Evolutionary conservation across 1,140 invertebrate genomes (phyloP).

Genomic region (Lordiphosa stackelbergi): DNA sequence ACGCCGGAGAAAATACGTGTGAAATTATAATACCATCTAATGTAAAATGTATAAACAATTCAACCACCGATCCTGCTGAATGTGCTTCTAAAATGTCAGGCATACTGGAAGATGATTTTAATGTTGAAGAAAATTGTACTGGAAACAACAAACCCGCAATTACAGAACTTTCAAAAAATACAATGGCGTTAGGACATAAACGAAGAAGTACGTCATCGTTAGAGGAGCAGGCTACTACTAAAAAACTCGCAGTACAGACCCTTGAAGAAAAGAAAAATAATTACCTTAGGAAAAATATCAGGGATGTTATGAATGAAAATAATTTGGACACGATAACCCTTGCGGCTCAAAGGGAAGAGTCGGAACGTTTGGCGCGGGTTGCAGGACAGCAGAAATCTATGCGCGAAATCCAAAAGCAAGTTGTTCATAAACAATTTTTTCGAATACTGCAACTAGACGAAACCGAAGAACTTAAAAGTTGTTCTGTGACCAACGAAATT

Average conservation of each 20-base stretch:
- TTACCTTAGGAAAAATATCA: constrained; percentile 89
- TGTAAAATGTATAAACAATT: too few relatives aligned
- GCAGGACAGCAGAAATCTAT: constrained; percentile 90
- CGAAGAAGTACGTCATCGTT: constrained; percentile 29
- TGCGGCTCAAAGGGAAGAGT: constrained; percentile 94
- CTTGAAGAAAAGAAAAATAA: constrained; percentile 80
- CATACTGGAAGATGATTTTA: too few relatives aligned
- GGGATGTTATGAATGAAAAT: constrained; percentile 94
- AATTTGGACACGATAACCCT: constrained; percentile 94
- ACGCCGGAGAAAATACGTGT: too few relatives aligned
- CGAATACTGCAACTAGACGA: constrained; percentile 78
- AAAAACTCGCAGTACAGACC: constrained; percentile 33
- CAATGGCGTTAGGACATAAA: constrained; percentile 36
- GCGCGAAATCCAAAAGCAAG: constrained; percentile 80
- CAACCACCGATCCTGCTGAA: too few relatives aligned
- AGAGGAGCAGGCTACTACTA: constrained; percentile 26
- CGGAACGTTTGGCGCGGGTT: constrained; percentile 89
- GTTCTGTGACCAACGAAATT: constrained; percentile 21
- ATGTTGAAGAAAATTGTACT: not conserved
- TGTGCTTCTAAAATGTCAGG: too few relatives aligned
- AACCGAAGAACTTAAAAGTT: constrained; percentile 41
- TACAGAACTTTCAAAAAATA: constrained; percentile 18
- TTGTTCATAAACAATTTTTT: constrained; percentile 77
- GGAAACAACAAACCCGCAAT: not conserved
- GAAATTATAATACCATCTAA: too few relatives aligned